These are phyloP conservation scores for Zaprionus gabonicus DNA, from an alignment of 1,140 invertebrate genomes.

Conservation along the genomic window DNA sequence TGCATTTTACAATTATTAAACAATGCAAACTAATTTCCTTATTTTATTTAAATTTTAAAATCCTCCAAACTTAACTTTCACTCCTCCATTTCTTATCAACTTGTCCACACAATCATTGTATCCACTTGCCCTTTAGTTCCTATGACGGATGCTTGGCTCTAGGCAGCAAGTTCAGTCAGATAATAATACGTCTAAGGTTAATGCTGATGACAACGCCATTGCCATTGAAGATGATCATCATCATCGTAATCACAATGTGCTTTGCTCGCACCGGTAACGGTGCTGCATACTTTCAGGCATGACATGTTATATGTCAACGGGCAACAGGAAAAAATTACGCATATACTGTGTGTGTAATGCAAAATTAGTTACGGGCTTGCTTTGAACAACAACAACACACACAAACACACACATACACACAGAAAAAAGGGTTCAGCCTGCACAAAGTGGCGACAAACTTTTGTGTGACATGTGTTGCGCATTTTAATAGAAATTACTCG, in stretches of 20 bases:
- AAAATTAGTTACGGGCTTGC: constrained; percentile 35
- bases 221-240: constrained; percentile 31
- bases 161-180: constrained; percentile 35
- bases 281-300: constrained; percentile 34
- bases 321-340: constrained; percentile 47
- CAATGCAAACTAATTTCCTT: not conserved
- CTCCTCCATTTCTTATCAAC: not conserved
- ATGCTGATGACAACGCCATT: constrained; percentile 51
- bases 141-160: constrained; percentile 25
- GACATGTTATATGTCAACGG: constrained; percentile 36
- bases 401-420: not conserved
- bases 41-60: not conserved
- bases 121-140: not conserved
- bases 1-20: too few relatives aligned
- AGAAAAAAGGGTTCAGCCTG: not conserved
- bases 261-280: not conserved
- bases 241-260: constrained; percentile 20
- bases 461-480: constrained; percentile 43
- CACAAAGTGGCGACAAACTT: constrained; percentile 46
- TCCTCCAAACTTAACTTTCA: not conserved
- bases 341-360: constrained; percentile 51
- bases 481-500: constrained; percentile 54
- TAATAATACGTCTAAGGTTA: constrained; percentile 69
- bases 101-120: constrained; percentile 1
- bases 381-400: not conserved